These are phyloP conservation scores for Paramisgurnus dabryanus DNA, from an alignment of 2,113 vertebrate species.

Conservation along the genomic window DNA sequence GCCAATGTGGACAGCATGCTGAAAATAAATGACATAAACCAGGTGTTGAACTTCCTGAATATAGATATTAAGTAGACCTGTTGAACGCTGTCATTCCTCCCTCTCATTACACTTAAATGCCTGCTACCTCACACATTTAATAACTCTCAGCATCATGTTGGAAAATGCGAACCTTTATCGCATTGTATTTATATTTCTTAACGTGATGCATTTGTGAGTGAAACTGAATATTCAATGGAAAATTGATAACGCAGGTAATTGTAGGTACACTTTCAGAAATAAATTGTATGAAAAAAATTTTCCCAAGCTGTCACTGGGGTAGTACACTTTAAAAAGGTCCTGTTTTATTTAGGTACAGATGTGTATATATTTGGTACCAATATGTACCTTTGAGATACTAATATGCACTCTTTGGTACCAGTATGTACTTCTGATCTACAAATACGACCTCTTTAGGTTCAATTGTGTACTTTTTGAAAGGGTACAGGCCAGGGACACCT, in stretches of 20 bases:
- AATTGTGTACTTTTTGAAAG: too few species aligned
- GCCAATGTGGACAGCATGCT: conserved; percentile 68
- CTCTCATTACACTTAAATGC: conserved; percentile 80
- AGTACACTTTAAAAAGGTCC: too few species aligned
- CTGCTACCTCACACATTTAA: conserved; percentile 45
- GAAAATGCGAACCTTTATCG: not conserved
- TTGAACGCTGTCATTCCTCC: conserved; percentile 74
- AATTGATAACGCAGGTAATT: not conserved
- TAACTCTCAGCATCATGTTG: conserved; percentile 22
- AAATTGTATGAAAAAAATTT: too few species aligned
- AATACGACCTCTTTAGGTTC: too few species aligned
- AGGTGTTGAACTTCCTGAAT: conserved; percentile 90
- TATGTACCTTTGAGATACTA: too few species aligned
- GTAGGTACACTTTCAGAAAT: too few species aligned
- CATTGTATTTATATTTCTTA: not conserved
- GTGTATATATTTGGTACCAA: too few species aligned
- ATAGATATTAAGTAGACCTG: conserved; percentile 81
- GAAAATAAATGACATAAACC: conserved; percentile 73
- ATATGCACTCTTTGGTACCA: too few species aligned
- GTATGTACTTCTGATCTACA: too few species aligned
- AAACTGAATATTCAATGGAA: not conserved
- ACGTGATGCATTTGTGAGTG: not conserved
- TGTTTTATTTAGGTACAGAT: too few species aligned
- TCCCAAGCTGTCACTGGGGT: too few species aligned
- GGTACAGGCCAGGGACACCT: too few species aligned